A percentile compares a stretch with the other conserved stretches of the same genome.
Conservation (phyloP, 2,113 vertebrate genomes). For the Zapornia atra region DNA sequence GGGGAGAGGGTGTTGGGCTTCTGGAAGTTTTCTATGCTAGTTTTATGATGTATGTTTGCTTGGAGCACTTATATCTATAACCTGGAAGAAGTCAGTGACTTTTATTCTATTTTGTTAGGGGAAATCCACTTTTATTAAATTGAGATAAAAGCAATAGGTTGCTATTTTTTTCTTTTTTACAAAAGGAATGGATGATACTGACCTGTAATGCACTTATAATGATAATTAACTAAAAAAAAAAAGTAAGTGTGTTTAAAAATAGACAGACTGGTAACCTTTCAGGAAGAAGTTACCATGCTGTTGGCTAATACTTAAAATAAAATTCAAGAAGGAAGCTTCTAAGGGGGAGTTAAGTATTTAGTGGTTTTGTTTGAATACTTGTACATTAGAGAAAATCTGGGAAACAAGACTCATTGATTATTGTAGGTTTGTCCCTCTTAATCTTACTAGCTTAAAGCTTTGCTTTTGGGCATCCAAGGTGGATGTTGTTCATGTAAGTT, state of each 20-base stretch:
- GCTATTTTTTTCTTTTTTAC: too few relatives aligned
- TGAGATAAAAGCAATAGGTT: neutral
- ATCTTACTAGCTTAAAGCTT: neutral
- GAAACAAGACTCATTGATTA: fast-evolving
- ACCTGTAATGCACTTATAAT: neutral
- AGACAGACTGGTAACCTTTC: neutral
- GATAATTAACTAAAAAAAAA: neutral
- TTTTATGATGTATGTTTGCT: neutral
- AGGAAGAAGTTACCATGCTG: neutral
- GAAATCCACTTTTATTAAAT: neutral
- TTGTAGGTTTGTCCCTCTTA: neutral
- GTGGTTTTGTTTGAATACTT: neutral
- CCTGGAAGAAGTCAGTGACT: too few relatives aligned
- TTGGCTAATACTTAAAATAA: neutral
- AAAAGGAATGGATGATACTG: neutral
- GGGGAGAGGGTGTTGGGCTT: fast-evolving
- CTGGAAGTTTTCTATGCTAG: fast-evolving
- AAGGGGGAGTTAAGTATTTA: neutral
- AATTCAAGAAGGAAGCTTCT: neutral
- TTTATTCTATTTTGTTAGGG: neutral
- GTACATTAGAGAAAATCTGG: neutral
- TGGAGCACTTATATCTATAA: too few relatives aligned
- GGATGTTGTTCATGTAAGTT: neutral
- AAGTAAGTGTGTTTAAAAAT: neutral
- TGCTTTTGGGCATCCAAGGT: neutral